Percentiles rank a stretch among this genome's conserved stretches.
These are phyloP conservation scores for Cryptocephalus primarius DNA, from an alignment of 2,888 invertebrate species.

Conservation along the genomic window DNA sequence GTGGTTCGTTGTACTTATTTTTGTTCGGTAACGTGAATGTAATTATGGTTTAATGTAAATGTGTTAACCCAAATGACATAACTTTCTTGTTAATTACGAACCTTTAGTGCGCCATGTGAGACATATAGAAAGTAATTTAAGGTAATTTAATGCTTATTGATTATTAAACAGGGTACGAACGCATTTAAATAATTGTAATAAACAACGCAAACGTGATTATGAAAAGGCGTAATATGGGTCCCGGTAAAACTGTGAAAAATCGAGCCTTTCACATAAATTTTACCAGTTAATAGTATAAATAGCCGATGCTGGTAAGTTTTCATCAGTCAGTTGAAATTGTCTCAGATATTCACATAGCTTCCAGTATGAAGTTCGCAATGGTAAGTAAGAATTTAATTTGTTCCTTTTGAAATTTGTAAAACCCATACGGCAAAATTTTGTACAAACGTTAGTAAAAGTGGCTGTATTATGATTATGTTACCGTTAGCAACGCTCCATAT, in stretches of 20 bases:
- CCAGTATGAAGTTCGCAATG: constrained; percentile 19
- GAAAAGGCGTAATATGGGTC: too few species aligned
- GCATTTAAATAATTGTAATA: too few species aligned
- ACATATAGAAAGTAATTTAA: constrained; percentile 6
- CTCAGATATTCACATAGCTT: background rate
- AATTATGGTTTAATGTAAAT: background rate
- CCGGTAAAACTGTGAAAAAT: constrained; percentile 4
- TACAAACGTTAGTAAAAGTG: too few species aligned
- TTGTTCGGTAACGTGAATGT: too few species aligned
- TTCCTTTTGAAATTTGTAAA: background rate
- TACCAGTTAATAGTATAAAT: constrained; percentile 9
- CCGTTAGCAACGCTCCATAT: too few species aligned
- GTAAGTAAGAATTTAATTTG: constrained; percentile 19
- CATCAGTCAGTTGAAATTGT: constrained; percentile 7
- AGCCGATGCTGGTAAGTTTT: constrained; percentile 2
- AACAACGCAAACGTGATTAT: too few species aligned
- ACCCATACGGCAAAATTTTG: background rate
- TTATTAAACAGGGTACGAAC: background rate
- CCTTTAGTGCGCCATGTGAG: background rate
- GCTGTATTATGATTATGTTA: background rate
- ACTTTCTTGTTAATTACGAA: constrained; percentile 4
- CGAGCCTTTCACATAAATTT: constrained; percentile 11
- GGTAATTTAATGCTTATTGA: background rate
- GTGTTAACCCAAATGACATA: constrained; percentile 6
- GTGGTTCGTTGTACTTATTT: too few species aligned